Percentiles rank a stretch among this genome's conserved stretches.
Conservation (phyloP, 2,113 vertebrate genomes). For the Hiodon alosoides region DNA sequence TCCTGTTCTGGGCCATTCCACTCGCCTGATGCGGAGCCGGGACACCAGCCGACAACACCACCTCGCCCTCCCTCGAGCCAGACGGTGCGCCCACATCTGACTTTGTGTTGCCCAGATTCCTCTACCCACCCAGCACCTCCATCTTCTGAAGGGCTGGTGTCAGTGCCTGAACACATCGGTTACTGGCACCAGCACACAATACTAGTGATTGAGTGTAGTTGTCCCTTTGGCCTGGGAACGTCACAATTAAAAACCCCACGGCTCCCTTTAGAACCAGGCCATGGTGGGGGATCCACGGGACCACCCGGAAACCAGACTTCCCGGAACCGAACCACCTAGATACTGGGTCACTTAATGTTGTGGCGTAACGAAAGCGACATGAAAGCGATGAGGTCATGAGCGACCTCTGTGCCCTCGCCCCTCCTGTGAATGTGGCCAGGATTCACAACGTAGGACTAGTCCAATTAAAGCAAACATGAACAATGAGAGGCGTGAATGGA, state of each 20-base stretch:
- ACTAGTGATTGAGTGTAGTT: too few species aligned
- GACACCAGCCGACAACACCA: constrained; percentile 9
- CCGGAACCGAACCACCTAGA: background rate
- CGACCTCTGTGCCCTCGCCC: constrained; percentile 1
- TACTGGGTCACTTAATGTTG: background rate
- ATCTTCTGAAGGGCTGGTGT: too few species aligned
- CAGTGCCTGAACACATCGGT: too few species aligned
- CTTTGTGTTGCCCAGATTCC: background rate
- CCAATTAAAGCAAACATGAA: background rate
- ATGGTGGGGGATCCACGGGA: background rate
- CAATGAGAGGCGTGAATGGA: too few species aligned
- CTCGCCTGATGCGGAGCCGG: constrained; percentile 30
- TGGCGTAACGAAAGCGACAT: background rate
- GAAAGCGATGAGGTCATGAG: background rate
- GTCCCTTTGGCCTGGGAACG: background rate
- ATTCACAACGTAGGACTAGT: constrained; percentile 6
- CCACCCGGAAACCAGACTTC: background rate
- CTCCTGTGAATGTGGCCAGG: background rate
- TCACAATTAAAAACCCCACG: background rate
- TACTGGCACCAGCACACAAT: too few species aligned
- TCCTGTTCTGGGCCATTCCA: constrained; percentile 49
- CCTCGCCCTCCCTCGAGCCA: background rate
- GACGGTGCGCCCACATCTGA: background rate
- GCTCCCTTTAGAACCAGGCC: background rate
- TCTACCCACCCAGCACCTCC: constrained; percentile 2